phyloP scores from a whole-genome alignment of 2,113 vertebrate species.

The Helogale parvula region DNA sequence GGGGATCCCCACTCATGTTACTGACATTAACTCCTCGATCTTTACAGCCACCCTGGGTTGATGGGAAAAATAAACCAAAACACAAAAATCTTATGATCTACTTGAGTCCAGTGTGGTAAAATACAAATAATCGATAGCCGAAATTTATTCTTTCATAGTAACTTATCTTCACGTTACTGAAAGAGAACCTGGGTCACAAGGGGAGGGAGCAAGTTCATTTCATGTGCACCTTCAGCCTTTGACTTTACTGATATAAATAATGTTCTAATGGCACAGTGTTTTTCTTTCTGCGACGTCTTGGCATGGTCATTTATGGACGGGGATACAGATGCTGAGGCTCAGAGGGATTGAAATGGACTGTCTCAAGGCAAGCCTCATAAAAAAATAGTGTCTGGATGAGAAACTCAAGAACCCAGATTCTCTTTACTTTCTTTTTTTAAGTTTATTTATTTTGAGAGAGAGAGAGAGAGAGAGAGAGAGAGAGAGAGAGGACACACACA shows the following conservation, averaged over 20 bases:
- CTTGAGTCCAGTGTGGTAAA: background rate
- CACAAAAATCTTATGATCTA: constrained; percentile 15
- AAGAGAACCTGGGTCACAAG: constrained; percentile 23
- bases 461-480: too few species aligned
- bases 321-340: constrained; percentile 37
- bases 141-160: background rate
- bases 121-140: constrained; percentile 38
- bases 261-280: background rate
- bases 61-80: constrained; percentile 68
- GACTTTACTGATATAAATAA: constrained; percentile 1
- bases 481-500: too few species aligned
- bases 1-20: constrained; percentile 77
- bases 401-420: background rate
- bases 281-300: constrained; percentile 50
- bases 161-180: background rate
- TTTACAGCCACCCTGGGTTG: constrained; percentile 58
- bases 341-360: background rate
- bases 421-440: background rate
- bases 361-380: background rate
- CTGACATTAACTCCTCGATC: constrained; percentile 71
- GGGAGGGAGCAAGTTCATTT: background rate
- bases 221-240: background rate
- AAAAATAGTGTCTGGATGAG: background rate
- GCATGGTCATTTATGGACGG: background rate
- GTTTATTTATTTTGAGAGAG: too few species aligned